Conservation (phyloP, 2,888 invertebrate genomes). For the Sussaba pulchella region DNA sequence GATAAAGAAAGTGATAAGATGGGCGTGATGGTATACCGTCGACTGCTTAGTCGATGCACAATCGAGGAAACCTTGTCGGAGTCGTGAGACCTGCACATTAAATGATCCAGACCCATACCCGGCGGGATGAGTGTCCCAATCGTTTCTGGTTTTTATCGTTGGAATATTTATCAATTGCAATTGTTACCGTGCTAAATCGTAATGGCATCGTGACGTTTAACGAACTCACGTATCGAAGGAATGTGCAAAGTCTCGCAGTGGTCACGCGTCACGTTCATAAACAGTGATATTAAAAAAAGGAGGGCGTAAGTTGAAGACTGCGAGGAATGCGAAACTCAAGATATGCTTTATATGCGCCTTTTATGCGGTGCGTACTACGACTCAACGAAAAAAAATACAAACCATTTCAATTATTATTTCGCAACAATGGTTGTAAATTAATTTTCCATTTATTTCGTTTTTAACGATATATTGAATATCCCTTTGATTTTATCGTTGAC, state of each 20-base stretch:
- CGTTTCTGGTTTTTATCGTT: neutral
- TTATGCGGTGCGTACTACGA: neutral
- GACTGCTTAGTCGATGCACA: neutral
- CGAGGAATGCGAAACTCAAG: conserved; percentile 34
- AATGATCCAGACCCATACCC: neutral
- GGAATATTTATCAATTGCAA: conserved; percentile 34
- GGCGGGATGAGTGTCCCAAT: conserved; percentile 22
- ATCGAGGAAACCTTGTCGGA: conserved; percentile 6
- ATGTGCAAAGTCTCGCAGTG: conserved; percentile 27
- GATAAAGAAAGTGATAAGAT: too few relatives aligned
- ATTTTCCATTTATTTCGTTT: conserved; percentile 3
- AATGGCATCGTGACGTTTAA: conserved; percentile 15
- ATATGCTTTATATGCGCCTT: neutral
- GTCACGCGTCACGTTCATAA: conserved; percentile 17
- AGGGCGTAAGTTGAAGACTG: conserved; percentile 38
- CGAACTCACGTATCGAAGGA: neutral
- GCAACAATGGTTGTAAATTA: too few relatives aligned
- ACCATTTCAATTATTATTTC: neutral
- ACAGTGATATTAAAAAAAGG: conserved; percentile 40
- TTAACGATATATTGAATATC: too few relatives aligned
- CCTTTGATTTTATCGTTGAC: too few relatives aligned
- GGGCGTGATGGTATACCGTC: too few relatives aligned
- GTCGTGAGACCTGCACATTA: neutral
- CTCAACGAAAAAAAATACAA: neutral
- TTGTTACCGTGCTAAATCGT: conserved; percentile 25